Percentiles rank a stretch among this genome's conserved stretches.
Evolutionary conservation across 2,888 invertebrate species (phyloP).

Genomic region (Pyrochroa serraticornis): DNA sequence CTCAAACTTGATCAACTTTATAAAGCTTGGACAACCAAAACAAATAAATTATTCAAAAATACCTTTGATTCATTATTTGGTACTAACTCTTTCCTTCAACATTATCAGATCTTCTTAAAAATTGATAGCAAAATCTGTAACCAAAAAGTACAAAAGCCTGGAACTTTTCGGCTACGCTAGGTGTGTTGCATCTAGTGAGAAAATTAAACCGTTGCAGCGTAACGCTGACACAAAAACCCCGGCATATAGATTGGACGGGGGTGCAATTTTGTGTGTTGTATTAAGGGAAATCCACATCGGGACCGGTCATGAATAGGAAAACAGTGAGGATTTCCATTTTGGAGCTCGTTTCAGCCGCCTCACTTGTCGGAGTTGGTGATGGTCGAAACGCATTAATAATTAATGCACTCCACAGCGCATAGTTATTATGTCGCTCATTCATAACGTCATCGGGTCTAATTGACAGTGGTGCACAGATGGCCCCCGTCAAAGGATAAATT

Average conservation of each 20-base stretch:
- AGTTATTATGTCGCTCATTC: constrained; percentile 20
- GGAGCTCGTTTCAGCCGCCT: constrained; percentile 22
- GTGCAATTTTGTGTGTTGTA: constrained; percentile 23
- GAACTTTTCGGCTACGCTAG: no score
- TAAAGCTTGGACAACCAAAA: no score
- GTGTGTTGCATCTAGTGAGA: background rate
- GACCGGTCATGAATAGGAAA: constrained; percentile 28
- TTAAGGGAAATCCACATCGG: constrained; percentile 26
- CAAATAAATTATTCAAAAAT: no score
- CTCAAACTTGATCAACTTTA: no score
- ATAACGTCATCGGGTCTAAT: constrained; percentile 16
- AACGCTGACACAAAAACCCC: constrained; percentile 6
- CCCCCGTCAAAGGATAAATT: background rate
- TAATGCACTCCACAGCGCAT: constrained; percentile 29
- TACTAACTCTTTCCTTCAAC: no score
- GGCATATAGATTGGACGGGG: constrained; percentile 9
- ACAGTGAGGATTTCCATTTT: constrained; percentile 29
- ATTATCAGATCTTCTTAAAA: no score
- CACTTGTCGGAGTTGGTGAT: constrained; percentile 19
- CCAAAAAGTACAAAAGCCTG: no score
- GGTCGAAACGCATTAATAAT: constrained; percentile 35
- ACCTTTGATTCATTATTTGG: no score
- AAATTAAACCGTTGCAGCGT: constrained; percentile 19
- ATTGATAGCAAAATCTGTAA: no score
- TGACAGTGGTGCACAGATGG: constrained; percentile 10